A percentile compares a stretch with the other conserved stretches of the same genome.
Evolutionary conservation across 2,797 vertebrate species (phyloP).

Genomic region (Falco biarmicus): DNA sequence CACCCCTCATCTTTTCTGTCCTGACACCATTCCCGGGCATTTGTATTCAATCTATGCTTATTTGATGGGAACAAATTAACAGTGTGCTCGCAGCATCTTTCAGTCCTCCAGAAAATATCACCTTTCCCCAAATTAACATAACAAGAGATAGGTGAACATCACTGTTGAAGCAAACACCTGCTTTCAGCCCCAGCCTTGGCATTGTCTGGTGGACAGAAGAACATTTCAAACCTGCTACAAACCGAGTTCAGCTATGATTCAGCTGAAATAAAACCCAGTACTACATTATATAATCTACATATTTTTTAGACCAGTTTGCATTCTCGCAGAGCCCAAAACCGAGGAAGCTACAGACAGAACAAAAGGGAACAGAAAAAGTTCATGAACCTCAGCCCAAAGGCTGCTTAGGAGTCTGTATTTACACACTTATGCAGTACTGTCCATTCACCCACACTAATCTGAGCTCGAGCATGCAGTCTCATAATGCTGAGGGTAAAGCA

Average conservation of each 20-base stretch:
- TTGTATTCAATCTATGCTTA: not conserved
- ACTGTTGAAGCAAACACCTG: not conserved
- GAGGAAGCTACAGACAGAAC: constrained; percentile 6
- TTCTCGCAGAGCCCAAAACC: not conserved
- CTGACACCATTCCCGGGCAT: not conserved
- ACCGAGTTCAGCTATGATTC: not conserved
- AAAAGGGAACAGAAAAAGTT: constrained; percentile 35
- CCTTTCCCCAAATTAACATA: not conserved
- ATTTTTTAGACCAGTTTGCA: not conserved
- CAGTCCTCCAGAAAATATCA: not conserved
- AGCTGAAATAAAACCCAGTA: constrained; percentile 1
- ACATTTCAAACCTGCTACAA: not conserved
- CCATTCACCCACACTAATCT: constrained; percentile 44
- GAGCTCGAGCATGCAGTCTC: not conserved
- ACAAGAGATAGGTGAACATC: not conserved
- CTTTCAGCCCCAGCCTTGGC: not conserved
- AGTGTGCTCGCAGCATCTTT: not conserved
- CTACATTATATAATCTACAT: not conserved
- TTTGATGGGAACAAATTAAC: not conserved
- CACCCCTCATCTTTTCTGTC: not conserved
- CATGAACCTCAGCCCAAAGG: not conserved
- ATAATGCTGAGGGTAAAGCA: not conserved
- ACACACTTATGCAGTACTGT: not conserved
- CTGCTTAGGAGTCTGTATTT: not conserved
- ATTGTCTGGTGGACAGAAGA: not conserved